These are phyloP conservation scores for Odontamblyopus lacepedii DNA, from an alignment of 2,797 vertebrate genomes.

Conservation along the genomic window DNA sequence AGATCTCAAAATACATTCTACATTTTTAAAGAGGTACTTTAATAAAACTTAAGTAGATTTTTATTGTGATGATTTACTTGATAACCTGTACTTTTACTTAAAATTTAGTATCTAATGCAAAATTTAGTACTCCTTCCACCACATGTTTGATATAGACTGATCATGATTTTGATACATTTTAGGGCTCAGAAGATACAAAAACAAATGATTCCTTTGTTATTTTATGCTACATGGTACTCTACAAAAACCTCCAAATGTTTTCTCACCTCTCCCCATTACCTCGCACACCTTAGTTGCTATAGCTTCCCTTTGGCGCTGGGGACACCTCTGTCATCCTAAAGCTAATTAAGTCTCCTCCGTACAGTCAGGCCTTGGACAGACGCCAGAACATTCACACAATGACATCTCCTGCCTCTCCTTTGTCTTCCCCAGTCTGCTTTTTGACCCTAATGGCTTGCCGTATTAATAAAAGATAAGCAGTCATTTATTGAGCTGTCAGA, in stretches of 20 bases:
- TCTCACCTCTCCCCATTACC: neutral
- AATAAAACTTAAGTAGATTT: too few relatives aligned
- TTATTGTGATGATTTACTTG: too few relatives aligned
- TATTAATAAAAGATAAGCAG: slow-evolving; percentile 77
- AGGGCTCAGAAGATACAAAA: too few relatives aligned
- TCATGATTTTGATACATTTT: too few relatives aligned
- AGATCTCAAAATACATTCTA: too few relatives aligned
- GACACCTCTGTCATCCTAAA: slow-evolving; percentile 36
- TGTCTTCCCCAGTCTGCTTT: slow-evolving; percentile 37
- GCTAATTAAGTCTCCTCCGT: slow-evolving; percentile 33
- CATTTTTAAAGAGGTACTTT: too few relatives aligned
- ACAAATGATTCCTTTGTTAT: too few relatives aligned
- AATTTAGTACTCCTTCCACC: too few relatives aligned
- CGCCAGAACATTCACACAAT: slow-evolving; percentile 31
- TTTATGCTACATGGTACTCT: neutral
- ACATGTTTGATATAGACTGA: too few relatives aligned
- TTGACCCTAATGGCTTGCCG: slow-evolving; percentile 55
- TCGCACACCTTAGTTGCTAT: neutral
- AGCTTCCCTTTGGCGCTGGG: slow-evolving; percentile 3
- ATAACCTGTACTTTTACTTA: too few relatives aligned
- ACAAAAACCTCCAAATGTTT: neutral
- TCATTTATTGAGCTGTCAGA: slow-evolving; percentile 70
- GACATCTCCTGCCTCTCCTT: slow-evolving; percentile 36
- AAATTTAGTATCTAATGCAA: too few relatives aligned
- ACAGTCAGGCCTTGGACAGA: slow-evolving; percentile 32